Conservation (phyloP, 2,888 invertebrate genomes). For the Brachyptera putata region DNA sequence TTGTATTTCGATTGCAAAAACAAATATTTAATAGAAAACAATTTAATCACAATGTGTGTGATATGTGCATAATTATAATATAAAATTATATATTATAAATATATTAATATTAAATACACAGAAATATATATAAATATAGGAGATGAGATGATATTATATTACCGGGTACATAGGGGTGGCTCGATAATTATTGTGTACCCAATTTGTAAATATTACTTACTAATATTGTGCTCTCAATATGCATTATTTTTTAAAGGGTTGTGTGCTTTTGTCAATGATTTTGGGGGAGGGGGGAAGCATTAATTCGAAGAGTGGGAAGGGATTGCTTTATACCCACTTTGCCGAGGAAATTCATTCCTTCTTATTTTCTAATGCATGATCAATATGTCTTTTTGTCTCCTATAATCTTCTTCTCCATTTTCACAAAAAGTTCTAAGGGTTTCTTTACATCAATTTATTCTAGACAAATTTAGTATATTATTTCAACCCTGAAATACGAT, state of each 20-base stretch:
- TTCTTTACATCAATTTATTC: constrained; percentile 7
- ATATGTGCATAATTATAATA: constrained; percentile 22
- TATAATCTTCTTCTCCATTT: constrained; percentile 20
- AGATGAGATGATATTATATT: constrained; percentile 26
- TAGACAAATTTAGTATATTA: not conserved
- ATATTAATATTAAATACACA: constrained; percentile 31
- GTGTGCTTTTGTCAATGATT: not conserved
- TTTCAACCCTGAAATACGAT: not conserved
- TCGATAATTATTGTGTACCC: constrained; percentile 28
- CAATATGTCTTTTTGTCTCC: constrained; percentile 13
- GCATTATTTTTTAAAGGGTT: constrained; percentile 20
- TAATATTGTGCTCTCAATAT: constrained; percentile 23
- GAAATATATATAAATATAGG: constrained; percentile 32
- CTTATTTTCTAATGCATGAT: constrained; percentile 17
- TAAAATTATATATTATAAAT: constrained; percentile 28
- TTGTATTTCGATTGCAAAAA: constrained; percentile 27
- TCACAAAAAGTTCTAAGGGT: not conserved
- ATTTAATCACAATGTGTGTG: constrained; percentile 32
- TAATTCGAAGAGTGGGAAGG: not conserved
- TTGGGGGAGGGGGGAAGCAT: not conserved
- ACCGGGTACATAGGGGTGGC: constrained; percentile 6
- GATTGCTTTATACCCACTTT: not conserved
- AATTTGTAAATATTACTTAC: constrained; percentile 31
- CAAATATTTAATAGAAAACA: constrained; percentile 29
- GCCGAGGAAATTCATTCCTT: constrained; percentile 5